These are phyloP conservation scores for Listrodromus nycthemerus DNA, from an alignment of 2,888 invertebrate species.

Conservation along the genomic window DNA sequence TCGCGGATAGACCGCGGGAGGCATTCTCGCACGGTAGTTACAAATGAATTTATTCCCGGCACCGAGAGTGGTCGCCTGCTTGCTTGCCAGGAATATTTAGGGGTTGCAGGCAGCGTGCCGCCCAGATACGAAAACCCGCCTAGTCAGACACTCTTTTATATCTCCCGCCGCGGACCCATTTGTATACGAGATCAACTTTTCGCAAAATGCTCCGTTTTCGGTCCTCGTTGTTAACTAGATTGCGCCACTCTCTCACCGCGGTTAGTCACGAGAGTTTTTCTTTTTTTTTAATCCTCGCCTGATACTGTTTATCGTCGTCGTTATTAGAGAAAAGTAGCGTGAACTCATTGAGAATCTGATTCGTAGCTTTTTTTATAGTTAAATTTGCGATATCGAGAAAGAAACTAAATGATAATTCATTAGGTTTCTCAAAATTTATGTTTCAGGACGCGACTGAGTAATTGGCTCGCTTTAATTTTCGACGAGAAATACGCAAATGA, in stretches of 20 bases:
- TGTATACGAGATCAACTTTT: conserved; percentile 47
- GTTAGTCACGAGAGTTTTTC: neutral
- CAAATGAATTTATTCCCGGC: conserved; percentile 75
- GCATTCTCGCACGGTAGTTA: conserved; percentile 67
- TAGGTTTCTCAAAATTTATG: too few relatives aligned
- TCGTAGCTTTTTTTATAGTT: too few relatives aligned
- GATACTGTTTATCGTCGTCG: neutral
- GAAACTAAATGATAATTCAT: too few relatives aligned
- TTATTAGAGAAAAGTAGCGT: too few relatives aligned
- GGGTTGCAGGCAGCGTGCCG: conserved; percentile 19
- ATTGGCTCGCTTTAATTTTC: too few relatives aligned
- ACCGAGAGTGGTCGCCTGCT: conserved; percentile 8
- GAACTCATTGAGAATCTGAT: too few relatives aligned
- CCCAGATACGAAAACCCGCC: conserved; percentile 52
- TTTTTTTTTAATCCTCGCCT: neutral
- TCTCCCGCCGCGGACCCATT: conserved; percentile 17
- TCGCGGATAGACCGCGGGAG: conserved; percentile 36
- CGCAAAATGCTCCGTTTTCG: neutral
- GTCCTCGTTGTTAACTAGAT: neutral
- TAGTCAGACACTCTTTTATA: conserved; percentile 42
- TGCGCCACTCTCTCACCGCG: neutral
- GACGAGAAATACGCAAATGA: too few relatives aligned
- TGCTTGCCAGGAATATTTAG: conserved; percentile 53
- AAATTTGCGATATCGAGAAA: too few relatives aligned
- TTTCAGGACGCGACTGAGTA: too few relatives aligned